phyloP scores from a whole-genome alignment of 2,113 vertebrate genomes.

The Pithys albifrons region DNA sequence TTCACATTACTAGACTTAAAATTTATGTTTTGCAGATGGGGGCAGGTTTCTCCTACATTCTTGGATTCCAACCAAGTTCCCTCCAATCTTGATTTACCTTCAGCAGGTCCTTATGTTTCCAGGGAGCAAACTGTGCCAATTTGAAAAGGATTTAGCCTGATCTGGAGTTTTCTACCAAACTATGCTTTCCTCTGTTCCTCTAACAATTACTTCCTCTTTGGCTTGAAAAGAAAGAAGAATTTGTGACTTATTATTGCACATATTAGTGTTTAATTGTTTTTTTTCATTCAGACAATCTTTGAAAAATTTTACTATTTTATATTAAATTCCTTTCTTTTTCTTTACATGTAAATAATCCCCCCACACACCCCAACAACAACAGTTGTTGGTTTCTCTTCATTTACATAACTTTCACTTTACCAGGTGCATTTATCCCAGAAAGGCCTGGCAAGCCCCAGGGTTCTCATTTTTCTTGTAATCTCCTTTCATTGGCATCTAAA shows the following conservation, averaged over 20 bases:
- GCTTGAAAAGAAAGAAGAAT: not conserved
- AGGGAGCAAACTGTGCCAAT: not conserved
- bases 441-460: slow-evolving; percentile 28
- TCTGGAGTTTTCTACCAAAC: not conserved
- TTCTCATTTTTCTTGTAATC: slow-evolving; percentile 59
- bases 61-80: not conserved
- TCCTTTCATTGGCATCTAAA: slow-evolving; percentile 53
- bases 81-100: not conserved
- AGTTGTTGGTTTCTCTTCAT: slow-evolving; percentile 36
- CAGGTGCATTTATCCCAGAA: slow-evolving; percentile 28
- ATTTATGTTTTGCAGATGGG: not conserved
- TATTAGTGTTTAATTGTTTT: not conserved
- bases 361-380: not conserved
- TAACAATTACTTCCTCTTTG: not conserved
- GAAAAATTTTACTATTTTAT: not conserved
- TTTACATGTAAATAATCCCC: not conserved
- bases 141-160: not conserved
- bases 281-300: not conserved
- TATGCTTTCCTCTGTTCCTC: not conserved
- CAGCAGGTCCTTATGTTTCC: not conserved
- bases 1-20: not conserved
- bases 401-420: slow-evolving; percentile 39
- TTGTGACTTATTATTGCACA: not conserved
- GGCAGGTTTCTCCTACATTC: not conserved
- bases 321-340: not conserved